A percentile compares a stretch with the other conserved stretches of the same genome.
Conservation (phyloP, 2,113 vertebrate species). For the Herpailurus yagouaroundi region DNA sequence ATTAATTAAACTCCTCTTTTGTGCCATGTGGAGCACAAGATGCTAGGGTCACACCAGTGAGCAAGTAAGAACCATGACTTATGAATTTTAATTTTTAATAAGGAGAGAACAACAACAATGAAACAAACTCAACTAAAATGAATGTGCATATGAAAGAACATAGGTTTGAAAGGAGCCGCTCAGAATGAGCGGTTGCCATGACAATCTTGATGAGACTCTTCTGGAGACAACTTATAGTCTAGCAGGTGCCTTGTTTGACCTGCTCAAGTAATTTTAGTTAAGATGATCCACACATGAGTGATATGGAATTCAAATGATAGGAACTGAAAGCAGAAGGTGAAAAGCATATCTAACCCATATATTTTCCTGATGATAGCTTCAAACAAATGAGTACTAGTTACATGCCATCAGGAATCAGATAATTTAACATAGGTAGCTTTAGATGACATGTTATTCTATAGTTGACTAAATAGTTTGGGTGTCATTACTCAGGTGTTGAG, state of each 20-base stretch:
- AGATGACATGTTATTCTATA: neutral
- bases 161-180: neutral
- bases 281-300: neutral
- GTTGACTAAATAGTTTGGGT: neutral
- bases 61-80: neutral
- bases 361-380: neutral
- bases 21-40: neutral
- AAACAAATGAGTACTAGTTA: neutral
- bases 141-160: neutral
- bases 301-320: neutral
- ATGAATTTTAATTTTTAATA: neutral
- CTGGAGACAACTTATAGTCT: neutral
- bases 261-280: constrained; percentile 5
- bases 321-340: neutral
- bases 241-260: neutral
- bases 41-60: neutral
- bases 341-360: neutral
- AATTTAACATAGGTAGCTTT: neutral
- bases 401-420: neutral
- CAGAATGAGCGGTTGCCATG: constrained; percentile 21
- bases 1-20: constrained; percentile 16
- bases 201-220: neutral
- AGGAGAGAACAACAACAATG: neutral
- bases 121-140: constrained; percentile 14
- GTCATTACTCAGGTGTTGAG: neutral